Conservation (phyloP, 2,797 vertebrate genomes). For the Pagetopsis macropterus region DNA sequence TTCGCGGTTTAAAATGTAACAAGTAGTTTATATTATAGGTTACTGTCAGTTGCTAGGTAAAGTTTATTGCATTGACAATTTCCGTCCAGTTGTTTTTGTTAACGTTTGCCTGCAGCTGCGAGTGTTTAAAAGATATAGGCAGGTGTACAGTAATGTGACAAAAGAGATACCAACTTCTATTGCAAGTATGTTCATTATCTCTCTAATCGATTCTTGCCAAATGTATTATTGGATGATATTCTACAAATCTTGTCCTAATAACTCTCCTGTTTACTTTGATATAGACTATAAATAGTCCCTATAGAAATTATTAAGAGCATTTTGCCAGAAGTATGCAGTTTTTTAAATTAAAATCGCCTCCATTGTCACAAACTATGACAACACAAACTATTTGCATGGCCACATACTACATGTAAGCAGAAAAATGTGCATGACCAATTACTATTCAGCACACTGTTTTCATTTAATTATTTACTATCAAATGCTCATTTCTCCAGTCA, state of each 20-base stretch:
- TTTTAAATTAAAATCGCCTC: background rate
- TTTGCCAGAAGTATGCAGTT: too few species aligned
- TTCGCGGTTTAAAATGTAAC: background rate
- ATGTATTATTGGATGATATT: too few species aligned
- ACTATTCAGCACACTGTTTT: constrained; percentile 11
- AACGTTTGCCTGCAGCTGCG: background rate
- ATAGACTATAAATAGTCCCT: background rate
- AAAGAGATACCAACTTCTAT: background rate
- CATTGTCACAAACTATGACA: background rate
- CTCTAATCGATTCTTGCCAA: background rate
- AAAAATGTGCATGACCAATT: background rate
- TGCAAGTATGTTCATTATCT: background rate
- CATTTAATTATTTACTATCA: background rate
- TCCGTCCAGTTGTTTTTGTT: too few species aligned
- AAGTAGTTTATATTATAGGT: background rate
- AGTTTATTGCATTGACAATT: too few species aligned
- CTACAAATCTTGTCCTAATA: too few species aligned
- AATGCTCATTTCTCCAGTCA: background rate
- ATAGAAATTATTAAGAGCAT: too few species aligned
- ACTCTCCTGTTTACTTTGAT: background rate
- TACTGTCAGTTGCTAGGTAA: background rate
- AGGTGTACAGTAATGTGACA: background rate
- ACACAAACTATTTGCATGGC: background rate
- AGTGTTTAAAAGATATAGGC: background rate
- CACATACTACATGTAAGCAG: background rate